These are phyloP conservation scores for Pseudomyrmex concolor DNA, from an alignment of 1,140 invertebrate genomes.

Conservation along the genomic window DNA sequence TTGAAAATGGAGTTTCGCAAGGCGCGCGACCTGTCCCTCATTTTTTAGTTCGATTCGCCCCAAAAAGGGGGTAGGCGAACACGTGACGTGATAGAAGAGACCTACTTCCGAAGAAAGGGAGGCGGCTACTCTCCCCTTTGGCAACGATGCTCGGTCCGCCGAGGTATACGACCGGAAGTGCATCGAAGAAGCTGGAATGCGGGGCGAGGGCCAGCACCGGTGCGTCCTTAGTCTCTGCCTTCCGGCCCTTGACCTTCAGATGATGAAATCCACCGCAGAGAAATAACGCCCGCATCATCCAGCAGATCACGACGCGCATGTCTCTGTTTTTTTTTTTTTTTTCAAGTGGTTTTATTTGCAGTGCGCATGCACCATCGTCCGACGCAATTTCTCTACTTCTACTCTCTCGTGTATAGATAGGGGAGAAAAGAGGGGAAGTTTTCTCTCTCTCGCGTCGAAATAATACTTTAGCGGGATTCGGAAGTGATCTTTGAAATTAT, in stretches of 20 bases:
- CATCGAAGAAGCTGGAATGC: conserved; percentile 96
- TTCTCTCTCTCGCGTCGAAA: too few relatives aligned
- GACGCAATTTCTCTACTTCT: conserved; percentile 36
- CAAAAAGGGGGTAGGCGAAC: not conserved
- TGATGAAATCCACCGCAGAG: conserved; percentile 92
- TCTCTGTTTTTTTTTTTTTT: conserved; percentile 80
- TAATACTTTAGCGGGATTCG: not conserved
- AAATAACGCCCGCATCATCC: conserved; percentile 91
- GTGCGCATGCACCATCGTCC: conserved; percentile 44
- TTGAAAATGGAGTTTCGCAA: not conserved
- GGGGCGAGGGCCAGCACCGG: conserved; percentile 95
- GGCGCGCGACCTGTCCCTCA: not conserved
- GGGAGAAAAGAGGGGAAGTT: too few relatives aligned
- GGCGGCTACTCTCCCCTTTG: conserved; percentile 91
- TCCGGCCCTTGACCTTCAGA: conserved; percentile 89
- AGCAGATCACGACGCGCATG: conserved; percentile 87
- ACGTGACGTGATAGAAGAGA: conserved; percentile 66
- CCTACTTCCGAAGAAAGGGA: conserved; percentile 96
- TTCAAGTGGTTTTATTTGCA: conserved; percentile 49
- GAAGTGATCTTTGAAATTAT: not conserved
- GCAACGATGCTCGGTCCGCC: conserved; percentile 95
- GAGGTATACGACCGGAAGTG: conserved; percentile 92
- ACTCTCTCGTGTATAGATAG: not conserved
- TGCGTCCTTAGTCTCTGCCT: conserved; percentile 89
- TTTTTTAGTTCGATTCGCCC: not conserved